Evolutionary conservation across 2,113 vertebrate species (phyloP).

Genomic region (Sciurus niger): DNA sequence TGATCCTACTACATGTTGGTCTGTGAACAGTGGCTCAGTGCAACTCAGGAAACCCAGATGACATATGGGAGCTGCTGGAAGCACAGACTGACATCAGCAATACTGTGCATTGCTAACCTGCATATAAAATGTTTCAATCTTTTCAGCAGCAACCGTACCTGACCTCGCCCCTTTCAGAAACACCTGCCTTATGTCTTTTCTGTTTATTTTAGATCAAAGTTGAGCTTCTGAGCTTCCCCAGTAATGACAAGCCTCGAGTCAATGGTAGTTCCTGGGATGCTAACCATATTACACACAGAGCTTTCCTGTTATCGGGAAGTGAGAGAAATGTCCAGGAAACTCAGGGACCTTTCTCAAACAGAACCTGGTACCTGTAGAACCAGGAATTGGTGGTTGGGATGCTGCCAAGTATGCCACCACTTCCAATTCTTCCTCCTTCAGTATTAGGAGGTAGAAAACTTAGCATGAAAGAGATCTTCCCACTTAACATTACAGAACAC

Average conservation of each 20-base stretch:
- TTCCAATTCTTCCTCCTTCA: not conserved
- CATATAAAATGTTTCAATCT: not conserved
- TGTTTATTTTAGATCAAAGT: not conserved
- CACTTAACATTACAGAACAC: not conserved
- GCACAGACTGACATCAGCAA: not conserved
- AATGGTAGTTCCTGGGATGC: not conserved
- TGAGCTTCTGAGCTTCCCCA: not conserved
- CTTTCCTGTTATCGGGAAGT: not conserved
- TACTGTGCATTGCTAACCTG: not conserved
- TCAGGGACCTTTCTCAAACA: not conserved
- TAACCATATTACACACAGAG: not conserved
- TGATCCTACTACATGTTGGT: not conserved
- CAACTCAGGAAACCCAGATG: constrained; percentile 61
- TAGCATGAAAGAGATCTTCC: not conserved
- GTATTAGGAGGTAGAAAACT: not conserved
- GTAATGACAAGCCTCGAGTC: not conserved
- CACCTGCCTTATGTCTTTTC: not conserved
- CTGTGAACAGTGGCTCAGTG: not conserved
- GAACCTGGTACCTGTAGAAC: too few relatives aligned
- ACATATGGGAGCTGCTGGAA: constrained; percentile 34
- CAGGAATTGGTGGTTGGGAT: not conserved
- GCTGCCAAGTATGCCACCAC: not conserved
- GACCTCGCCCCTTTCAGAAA: not conserved
- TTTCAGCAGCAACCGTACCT: not conserved
- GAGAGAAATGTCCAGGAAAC: not conserved